Conservation (phyloP, 1,140 invertebrate genomes). For the Scylla paramamosain region DNA sequence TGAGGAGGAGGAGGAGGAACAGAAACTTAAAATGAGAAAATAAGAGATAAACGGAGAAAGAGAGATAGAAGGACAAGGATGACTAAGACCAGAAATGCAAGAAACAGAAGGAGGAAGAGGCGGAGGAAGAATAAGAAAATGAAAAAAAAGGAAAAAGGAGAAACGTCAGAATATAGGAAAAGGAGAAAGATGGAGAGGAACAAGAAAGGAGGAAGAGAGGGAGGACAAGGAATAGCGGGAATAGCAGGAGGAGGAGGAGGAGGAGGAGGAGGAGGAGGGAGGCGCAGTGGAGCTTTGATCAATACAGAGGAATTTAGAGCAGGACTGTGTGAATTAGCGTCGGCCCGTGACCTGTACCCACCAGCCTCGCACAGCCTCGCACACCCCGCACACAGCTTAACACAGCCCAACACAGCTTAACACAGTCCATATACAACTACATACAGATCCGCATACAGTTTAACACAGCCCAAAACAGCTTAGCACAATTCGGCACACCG, state of each 20-base stretch:
- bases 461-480: background rate
- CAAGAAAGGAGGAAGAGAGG: background rate
- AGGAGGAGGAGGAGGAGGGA: background rate
- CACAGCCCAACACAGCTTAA: background rate
- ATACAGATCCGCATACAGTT: background rate
- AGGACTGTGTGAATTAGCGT: background rate
- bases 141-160: too few species aligned
- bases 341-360: background rate
- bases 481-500: background rate
- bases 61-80: too few species aligned
- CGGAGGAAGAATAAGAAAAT: too few species aligned
- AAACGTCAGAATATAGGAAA: background rate
- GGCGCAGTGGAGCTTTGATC: constrained; percentile 2
- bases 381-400: background rate
- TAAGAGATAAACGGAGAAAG: too few species aligned
- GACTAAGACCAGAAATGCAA: too few species aligned
- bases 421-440: background rate
- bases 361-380: background rate
- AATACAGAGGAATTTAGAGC: background rate
- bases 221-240: background rate
- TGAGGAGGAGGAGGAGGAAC: too few species aligned
- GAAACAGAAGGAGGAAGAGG: too few species aligned
- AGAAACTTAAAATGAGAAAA: too few species aligned
- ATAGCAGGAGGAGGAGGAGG: background rate
- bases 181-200: background rate